Percentiles rank a stretch among this genome's conserved stretches.
phyloP scores from a whole-genome alignment of 2,113 vertebrate species.

The Leptocoma aspasia region DNA sequence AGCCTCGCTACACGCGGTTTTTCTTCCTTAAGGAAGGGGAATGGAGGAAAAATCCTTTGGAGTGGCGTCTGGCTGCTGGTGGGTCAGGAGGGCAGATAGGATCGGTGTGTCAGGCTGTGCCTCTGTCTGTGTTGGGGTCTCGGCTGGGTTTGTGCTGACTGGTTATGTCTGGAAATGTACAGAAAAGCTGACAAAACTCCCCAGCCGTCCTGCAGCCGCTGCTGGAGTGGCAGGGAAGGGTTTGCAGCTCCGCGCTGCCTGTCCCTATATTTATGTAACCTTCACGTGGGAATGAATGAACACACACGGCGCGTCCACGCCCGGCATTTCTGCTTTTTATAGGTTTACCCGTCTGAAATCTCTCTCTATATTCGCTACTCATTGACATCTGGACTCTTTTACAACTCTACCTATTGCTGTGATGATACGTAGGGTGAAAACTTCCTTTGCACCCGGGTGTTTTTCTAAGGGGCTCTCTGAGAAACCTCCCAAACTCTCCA shows the following conservation, averaged over 20 bases:
- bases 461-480: background rate
- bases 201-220: background rate
- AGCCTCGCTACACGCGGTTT: background rate
- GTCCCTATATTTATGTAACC: background rate
- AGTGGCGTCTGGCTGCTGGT: background rate
- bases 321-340: background rate
- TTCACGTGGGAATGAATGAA: slow-evolving; percentile 58
- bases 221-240: background rate
- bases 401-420: background rate
- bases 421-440: background rate
- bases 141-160: background rate
- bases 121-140: background rate
- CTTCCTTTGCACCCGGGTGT: background rate
- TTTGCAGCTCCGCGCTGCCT: background rate
- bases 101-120: background rate
- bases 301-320: background rate
- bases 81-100: background rate
- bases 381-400: background rate
- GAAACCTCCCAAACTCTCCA: background rate
- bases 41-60: background rate
- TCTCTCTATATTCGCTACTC: background rate
- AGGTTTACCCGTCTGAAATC: background rate
- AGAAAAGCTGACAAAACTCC: background rate
- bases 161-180: background rate
- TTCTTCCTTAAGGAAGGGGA: background rate